A percentile compares a stretch with the other conserved stretches of the same genome.
These are phyloP conservation scores for Blastomussa wellsi DNA, from an alignment of 92 coral and sea anemone species.

Conservation along the genomic window DNA sequence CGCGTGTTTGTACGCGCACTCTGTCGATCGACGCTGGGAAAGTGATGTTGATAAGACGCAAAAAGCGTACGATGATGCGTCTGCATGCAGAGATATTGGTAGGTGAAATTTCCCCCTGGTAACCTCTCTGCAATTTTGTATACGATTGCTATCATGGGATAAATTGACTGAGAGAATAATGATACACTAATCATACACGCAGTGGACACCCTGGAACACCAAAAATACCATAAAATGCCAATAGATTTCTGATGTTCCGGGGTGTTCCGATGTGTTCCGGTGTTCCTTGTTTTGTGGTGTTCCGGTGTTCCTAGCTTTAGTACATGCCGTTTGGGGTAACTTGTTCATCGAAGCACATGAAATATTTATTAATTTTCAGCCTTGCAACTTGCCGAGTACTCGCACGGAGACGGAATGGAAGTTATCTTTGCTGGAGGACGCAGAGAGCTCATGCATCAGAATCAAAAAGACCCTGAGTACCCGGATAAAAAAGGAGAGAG, in stretches of 20 bases:
- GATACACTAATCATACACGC: no score
- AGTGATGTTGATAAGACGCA: slow-evolving; percentile 39
- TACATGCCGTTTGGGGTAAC: neutral
- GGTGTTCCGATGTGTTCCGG: no score
- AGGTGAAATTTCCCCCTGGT: no score
- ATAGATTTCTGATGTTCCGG: no score
- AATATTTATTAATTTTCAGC: slow-evolving; percentile 40
- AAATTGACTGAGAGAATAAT: no score
- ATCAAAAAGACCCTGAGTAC: slow-evolving; percentile 68
- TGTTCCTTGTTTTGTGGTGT: no score
- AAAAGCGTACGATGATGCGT: slow-evolving; percentile 52
- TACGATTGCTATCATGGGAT: no score
- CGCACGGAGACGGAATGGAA: slow-evolving; percentile 88
- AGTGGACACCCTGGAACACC: no score
- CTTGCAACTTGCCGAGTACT: slow-evolving; percentile 75
- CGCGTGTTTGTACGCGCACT: slow-evolving; percentile 52
- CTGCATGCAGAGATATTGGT: slow-evolving; percentile 69
- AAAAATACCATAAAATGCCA: no score
- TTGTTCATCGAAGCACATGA: neutral
- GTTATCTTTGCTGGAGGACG: slow-evolving; percentile 90
- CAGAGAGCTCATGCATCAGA: slow-evolving; percentile 64
- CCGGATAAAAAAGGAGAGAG: slow-evolving; percentile 51
- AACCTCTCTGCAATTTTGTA: no score
- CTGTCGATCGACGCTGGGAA: slow-evolving; percentile 64
- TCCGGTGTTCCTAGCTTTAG: no score